Conservation (phyloP, 2,113 vertebrate genomes). For the Lynx canadensis region DNA sequence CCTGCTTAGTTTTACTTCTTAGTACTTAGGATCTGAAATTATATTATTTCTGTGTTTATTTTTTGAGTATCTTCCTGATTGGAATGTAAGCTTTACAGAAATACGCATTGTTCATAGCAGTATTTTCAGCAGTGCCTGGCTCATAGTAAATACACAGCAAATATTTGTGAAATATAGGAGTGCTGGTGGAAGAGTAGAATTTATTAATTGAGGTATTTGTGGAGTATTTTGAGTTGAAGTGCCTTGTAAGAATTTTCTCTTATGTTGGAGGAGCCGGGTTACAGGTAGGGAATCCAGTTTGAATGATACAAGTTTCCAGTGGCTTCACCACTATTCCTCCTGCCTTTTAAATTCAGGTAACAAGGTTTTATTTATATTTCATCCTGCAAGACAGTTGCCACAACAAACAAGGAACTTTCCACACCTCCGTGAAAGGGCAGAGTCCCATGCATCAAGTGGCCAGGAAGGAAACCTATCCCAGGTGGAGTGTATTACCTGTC, state of each 20-base stretch:
- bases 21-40: neutral
- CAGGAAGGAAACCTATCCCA: neutral
- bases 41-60: neutral
- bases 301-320: neutral
- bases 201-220: neutral
- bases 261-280: neutral
- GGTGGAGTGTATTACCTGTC: neutral
- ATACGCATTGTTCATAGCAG: neutral
- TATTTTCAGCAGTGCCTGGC: neutral
- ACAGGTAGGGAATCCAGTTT: neutral
- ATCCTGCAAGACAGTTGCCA: neutral
- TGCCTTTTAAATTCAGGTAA: slow-evolving; percentile 41
- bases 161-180: neutral
- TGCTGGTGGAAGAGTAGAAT: neutral
- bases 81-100: neutral
- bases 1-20: neutral
- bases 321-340: neutral
- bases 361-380: slow-evolving; percentile 1
- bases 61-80: neutral
- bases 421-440: neutral
- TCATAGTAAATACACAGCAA: neutral
- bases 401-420: neutral
- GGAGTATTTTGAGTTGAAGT: neutral
- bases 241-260: neutral
- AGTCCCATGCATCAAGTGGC: neutral